Conservation (phyloP, 2,113 vertebrate genomes). For the Oreocharis arfaki region DNA sequence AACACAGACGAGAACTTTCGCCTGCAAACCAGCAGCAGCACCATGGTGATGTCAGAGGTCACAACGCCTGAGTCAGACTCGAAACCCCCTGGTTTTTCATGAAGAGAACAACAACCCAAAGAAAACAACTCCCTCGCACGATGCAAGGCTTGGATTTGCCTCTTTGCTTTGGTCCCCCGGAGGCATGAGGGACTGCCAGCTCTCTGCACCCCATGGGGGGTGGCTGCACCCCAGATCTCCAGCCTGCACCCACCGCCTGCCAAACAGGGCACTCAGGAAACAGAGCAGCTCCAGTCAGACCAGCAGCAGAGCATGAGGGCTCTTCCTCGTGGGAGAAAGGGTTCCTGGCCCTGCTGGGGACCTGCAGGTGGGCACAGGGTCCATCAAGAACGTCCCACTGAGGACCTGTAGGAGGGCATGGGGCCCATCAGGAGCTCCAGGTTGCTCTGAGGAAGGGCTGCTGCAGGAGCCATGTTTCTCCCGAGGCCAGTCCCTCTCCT, state of each 20-base stretch:
- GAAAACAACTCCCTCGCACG: background rate
- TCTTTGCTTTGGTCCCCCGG: rapidly evolving
- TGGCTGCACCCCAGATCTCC: background rate
- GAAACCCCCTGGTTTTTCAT: background rate
- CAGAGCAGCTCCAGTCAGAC: rapidly evolving
- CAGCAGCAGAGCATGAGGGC: background rate
- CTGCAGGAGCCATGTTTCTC: background rate
- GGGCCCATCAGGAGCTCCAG: rapidly evolving
- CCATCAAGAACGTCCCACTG: background rate
- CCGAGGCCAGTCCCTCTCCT: rapidly evolving
- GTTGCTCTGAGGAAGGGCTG: background rate
- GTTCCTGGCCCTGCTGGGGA: background rate
- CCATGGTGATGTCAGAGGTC: background rate
- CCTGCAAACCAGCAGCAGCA: background rate
- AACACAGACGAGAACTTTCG: background rate
- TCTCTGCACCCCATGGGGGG: rapidly evolving
- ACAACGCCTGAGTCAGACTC: background rate
- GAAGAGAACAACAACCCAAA: background rate
- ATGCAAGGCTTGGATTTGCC: background rate
- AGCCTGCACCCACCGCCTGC: background rate
- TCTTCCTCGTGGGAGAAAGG: background rate
- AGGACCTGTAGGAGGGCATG: background rate
- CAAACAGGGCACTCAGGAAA: background rate
- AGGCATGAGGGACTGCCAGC: background rate
- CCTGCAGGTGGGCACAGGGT: background rate